Evolutionary conservation across 2,797 vertebrate genomes (phyloP).

Genomic region (Leuciscus waleckii): DNA sequence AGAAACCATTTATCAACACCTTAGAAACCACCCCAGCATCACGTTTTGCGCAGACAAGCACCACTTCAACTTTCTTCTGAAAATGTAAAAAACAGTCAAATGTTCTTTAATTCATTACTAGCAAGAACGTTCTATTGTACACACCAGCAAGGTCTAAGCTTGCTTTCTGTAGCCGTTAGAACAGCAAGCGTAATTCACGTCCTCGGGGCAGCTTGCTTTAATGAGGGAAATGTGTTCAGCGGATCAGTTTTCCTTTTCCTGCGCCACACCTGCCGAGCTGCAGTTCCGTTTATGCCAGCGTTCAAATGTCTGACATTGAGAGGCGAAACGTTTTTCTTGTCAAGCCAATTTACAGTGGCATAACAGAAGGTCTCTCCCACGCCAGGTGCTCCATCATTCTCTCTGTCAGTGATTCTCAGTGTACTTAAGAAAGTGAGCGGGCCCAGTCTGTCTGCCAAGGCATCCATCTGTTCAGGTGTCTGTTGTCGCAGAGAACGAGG

Average conservation of each 20-base stretch:
- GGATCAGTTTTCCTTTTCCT: constrained; percentile 30
- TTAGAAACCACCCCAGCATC: not conserved
- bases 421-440: constrained; percentile 32
- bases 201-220: constrained; percentile 2
- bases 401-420: constrained; percentile 54
- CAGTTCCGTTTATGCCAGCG: constrained; percentile 35
- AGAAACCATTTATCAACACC: not conserved
- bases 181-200: constrained; percentile 6
- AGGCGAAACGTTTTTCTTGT: constrained; percentile 54
- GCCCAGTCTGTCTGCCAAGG: constrained; percentile 15
- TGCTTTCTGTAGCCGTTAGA: constrained; percentile 16
- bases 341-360: constrained; percentile 49
- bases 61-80: not conserved
- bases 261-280: not conserved
- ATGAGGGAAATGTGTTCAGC: constrained; percentile 41
- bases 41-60: not conserved
- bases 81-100: not conserved
- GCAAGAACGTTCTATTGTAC: not conserved
- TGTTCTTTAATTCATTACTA: not conserved
- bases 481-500: constrained; percentile 24
- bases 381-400: constrained; percentile 56
- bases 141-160: not conserved
- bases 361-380: constrained; percentile 51
- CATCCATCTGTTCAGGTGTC: constrained; percentile 53
- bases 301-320: constrained; percentile 47